These are phyloP conservation scores for Carapus acus DNA, from an alignment of 2,797 vertebrate species.

Conservation along the genomic window DNA sequence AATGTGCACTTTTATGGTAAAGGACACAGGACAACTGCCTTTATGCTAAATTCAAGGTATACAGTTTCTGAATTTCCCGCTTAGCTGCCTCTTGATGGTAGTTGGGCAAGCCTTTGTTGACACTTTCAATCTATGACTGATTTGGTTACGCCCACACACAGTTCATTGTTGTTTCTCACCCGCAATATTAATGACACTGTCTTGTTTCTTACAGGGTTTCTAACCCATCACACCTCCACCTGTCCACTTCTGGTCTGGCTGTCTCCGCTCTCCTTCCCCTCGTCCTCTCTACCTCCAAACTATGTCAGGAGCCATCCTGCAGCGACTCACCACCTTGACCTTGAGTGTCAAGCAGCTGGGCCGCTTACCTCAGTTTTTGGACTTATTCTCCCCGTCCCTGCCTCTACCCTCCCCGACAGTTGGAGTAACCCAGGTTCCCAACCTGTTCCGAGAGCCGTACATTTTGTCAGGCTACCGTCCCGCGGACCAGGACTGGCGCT, in stretches of 20 bases:
- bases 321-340: conserved; percentile 76
- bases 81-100: too few relatives aligned
- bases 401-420: conserved; percentile 78
- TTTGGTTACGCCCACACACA: too few relatives aligned
- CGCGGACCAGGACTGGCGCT: conserved; percentile 78
- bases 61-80: too few relatives aligned
- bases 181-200: too few relatives aligned
- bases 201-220: too few relatives aligned
- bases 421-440: conserved; percentile 74
- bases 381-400: conserved; percentile 67
- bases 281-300: conserved; percentile 7
- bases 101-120: too few relatives aligned
- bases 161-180: too few relatives aligned
- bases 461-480: conserved; percentile 85
- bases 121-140: too few relatives aligned
- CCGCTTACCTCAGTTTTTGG: conserved; percentile 72
- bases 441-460: conserved; percentile 86
- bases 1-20: not conserved
- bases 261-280: not conserved
- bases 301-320: conserved; percentile 64
- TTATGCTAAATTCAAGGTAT: too few relatives aligned
- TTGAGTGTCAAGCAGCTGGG: conserved; percentile 77
- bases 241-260: not conserved
- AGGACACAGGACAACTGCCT: too few relatives aligned
- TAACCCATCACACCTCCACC: not conserved